Evolutionary conservation across 2,113 vertebrate species (phyloP).

Genomic region (Bubo bubo): DNA sequence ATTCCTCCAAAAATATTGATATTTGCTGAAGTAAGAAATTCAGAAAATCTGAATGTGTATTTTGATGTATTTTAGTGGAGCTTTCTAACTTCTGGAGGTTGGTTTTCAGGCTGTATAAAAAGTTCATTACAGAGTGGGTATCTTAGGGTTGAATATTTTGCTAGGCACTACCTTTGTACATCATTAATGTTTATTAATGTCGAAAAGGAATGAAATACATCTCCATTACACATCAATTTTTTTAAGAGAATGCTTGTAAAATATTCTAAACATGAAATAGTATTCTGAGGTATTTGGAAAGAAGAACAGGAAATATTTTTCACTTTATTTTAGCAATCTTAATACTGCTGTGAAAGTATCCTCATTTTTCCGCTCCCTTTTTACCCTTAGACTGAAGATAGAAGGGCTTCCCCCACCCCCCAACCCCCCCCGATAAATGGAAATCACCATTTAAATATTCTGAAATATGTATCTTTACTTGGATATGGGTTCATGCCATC

Average conservation of each 20-base stretch:
- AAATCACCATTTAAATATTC: background rate
- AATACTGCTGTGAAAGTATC: background rate
- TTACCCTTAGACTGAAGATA: constrained; percentile 21
- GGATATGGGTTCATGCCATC: rapidly evolving
- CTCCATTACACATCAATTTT: background rate
- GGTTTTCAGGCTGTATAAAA: background rate
- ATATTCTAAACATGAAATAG: constrained; percentile 13
- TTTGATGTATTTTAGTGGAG: background rate
- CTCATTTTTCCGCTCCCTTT: background rate
- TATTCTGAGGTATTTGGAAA: constrained; percentile 13
- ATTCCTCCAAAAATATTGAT: background rate
- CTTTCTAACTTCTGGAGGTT: background rate
- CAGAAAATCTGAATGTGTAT: background rate
- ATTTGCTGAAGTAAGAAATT: background rate
- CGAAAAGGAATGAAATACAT: background rate
- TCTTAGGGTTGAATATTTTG: background rate
- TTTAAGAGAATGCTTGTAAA: background rate
- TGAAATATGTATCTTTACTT: background rate
- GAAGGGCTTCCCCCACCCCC: background rate
- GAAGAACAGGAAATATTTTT: constrained; percentile 32
- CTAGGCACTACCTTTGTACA: background rate
- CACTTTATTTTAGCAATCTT: background rate
- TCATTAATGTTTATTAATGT: background rate
- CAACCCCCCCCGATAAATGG: background rate
- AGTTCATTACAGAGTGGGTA: background rate